Evolutionary conservation across 2,888 invertebrate species (phyloP).

Genomic region (Oxytorus armatus): DNA sequence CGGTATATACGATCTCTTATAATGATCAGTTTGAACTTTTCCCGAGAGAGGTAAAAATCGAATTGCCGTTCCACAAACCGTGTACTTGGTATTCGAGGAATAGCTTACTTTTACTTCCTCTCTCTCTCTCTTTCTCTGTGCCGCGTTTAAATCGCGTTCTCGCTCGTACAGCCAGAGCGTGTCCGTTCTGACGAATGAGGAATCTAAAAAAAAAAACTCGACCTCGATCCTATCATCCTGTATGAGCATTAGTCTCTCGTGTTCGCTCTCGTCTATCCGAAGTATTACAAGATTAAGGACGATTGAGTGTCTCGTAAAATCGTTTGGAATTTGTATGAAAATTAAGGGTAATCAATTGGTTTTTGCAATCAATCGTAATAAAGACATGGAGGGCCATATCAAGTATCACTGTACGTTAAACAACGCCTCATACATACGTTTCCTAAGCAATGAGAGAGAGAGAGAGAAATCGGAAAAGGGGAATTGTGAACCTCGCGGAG

Average conservation of each 20-base stretch:
- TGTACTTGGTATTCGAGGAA: slow-evolving; percentile 52
- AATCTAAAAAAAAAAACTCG: slow-evolving; percentile 22
- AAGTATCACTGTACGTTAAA: slow-evolving; percentile 17
- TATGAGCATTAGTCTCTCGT: slow-evolving; percentile 6
- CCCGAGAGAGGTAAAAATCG: slow-evolving; percentile 48
- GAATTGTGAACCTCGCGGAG: slow-evolving; percentile 23
- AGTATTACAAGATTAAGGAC: slow-evolving; percentile 5
- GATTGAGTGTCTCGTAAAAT: slow-evolving; percentile 28
- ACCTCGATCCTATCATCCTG: slow-evolving; percentile 38
- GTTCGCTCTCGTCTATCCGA: neutral
- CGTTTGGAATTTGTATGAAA: slow-evolving; percentile 16
- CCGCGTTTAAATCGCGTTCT: neutral
- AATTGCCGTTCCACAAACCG: slow-evolving; percentile 58
- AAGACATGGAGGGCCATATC: slow-evolving; percentile 15
- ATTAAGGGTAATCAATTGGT: slow-evolving; percentile 34
- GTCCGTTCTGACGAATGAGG: neutral
- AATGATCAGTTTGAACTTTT: slow-evolving; percentile 42
- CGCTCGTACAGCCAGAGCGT: neutral
- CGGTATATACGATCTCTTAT: slow-evolving; percentile 48
- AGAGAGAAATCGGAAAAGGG: slow-evolving; percentile 7
- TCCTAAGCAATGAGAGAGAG: neutral
- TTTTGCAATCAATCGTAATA: slow-evolving; percentile 35
- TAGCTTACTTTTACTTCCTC: slow-evolving; percentile 32
- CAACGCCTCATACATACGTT: neutral
- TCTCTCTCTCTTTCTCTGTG: neutral